phyloP scores from a whole-genome alignment of 1,140 invertebrate genomes.

The Pomacea maculata region DNA sequence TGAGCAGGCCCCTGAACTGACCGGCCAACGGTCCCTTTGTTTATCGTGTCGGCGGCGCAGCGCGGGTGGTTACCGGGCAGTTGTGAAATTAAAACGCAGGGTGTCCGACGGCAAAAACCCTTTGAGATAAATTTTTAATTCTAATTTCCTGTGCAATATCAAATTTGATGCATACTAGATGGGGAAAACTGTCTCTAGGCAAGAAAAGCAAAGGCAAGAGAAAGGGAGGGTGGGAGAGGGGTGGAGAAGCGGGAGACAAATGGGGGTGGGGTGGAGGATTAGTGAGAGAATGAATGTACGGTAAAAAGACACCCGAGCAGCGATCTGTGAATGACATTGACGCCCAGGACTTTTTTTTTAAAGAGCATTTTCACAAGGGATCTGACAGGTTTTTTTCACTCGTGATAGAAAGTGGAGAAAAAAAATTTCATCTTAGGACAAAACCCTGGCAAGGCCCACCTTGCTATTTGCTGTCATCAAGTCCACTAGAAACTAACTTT shows the following conservation, averaged over 20 bases:
- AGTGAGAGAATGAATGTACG: too few species aligned
- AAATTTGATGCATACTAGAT: slow-evolving; percentile 14
- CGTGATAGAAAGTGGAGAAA: too few species aligned
- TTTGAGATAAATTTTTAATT: slow-evolving; percentile 12
- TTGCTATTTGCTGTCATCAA: too few species aligned
- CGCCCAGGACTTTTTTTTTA: too few species aligned
- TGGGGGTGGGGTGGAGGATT: neutral
- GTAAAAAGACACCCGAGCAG: too few species aligned
- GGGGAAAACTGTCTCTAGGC: neutral
- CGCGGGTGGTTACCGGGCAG: neutral
- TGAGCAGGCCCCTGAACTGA: too few species aligned
- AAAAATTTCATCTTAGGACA: too few species aligned
- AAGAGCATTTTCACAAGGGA: too few species aligned
- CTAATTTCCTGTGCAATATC: slow-evolving; percentile 15
- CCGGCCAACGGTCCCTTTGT: neutral
- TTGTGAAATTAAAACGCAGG: slow-evolving; percentile 15
- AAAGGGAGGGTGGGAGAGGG: neutral
- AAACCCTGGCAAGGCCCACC: too few species aligned
- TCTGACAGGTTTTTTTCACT: too few species aligned
- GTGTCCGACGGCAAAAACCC: slow-evolving; percentile 2
- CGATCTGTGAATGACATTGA: too few species aligned
- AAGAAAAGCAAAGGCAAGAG: neutral
- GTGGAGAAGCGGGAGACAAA: neutral
- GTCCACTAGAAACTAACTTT: too few species aligned
- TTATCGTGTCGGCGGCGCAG: neutral